Conservation (phyloP, 2,888 invertebrate genomes). For the Cactoblastis cactorum region DNA sequence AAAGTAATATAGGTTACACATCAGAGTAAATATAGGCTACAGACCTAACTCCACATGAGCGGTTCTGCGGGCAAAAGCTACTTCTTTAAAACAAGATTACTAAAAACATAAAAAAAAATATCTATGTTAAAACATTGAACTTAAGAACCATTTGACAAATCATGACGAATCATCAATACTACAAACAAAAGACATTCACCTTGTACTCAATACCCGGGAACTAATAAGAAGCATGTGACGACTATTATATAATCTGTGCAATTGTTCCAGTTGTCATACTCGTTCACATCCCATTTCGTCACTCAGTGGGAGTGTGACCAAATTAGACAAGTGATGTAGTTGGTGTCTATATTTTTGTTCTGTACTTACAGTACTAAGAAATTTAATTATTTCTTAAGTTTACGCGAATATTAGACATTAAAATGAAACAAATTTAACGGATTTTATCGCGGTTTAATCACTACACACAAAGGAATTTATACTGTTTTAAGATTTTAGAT, state of each 20-base stretch:
- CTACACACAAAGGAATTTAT: too few relatives aligned
- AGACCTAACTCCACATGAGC: too few relatives aligned
- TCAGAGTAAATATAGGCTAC: too few relatives aligned
- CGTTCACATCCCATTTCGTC: not conserved
- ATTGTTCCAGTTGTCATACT: not conserved
- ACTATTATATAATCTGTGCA: not conserved
- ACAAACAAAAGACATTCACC: not conserved
- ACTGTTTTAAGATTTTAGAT: too few relatives aligned
- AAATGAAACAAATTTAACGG: too few relatives aligned
- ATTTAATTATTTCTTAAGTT: not conserved
- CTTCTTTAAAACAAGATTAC: too few relatives aligned
- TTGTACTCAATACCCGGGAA: not conserved
- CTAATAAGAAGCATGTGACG: not conserved
- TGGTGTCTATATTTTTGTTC: not conserved
- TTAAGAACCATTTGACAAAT: not conserved
- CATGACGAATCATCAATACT: not conserved
- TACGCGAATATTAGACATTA: too few relatives aligned
- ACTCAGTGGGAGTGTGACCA: conserved; percentile 1
- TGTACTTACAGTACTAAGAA: not conserved
- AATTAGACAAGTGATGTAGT: not conserved
- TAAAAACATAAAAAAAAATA: not conserved
- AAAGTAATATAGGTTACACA: too few relatives aligned
- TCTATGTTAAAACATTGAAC: not conserved
- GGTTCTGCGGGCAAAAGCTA: too few relatives aligned
- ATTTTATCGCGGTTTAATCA: too few relatives aligned